Conservation (phyloP, 2,888 invertebrate genomes). For the Psylliodes chrysocephalus region DNA sequence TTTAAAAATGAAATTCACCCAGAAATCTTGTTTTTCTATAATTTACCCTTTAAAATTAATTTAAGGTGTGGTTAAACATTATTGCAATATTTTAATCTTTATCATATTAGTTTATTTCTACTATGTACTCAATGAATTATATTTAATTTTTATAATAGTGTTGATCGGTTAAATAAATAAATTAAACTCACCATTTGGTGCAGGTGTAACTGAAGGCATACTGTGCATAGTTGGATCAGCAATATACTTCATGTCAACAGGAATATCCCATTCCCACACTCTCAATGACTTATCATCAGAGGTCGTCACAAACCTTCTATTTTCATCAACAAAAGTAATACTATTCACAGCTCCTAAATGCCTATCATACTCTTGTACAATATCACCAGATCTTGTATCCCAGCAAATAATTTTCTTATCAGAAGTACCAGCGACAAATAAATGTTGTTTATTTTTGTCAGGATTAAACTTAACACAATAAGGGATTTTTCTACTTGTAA, state of each 20-base stretch:
- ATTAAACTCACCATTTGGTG: conserved; percentile 81
- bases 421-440: conserved; percentile 98
- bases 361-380: conserved; percentile 77
- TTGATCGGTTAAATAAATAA: no score
- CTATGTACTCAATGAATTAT: no score
- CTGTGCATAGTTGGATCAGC: conserved; percentile 99
- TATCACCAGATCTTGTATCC: conserved; percentile 82
- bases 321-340: conserved; percentile 99
- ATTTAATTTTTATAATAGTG: no score
- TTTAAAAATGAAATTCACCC: no score
- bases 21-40: no score
- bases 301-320: conserved; percentile 96
- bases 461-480: conserved; percentile 99
- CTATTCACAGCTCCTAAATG: conserved; percentile 99
- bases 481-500: conserved; percentile 96
- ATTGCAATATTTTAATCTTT: no score
- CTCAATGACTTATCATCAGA: conserved; percentile 98
- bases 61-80: no score
- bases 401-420: conserved; percentile 99
- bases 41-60: no score
- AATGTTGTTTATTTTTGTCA: conserved; percentile 94
- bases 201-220: conserved; percentile 94
- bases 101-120: no score
- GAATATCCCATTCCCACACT: conserved; percentile 99
- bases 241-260: conserved; percentile 99